Conservation (phyloP, 2,888 invertebrate species). For the Melangyna quadrimaculata region DNA sequence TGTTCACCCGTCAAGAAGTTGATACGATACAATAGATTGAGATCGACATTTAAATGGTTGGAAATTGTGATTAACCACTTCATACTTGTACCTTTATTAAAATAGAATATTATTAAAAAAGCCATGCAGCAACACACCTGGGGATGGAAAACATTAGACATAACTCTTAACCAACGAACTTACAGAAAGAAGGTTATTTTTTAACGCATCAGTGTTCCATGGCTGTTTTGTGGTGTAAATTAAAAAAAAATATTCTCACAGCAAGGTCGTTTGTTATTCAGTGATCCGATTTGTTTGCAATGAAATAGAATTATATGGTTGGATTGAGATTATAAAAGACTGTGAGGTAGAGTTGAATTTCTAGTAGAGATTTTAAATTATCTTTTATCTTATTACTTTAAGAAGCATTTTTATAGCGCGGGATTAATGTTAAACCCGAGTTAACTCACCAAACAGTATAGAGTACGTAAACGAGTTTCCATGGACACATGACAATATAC, state of each 20-base stretch:
- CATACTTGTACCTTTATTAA: not conserved
- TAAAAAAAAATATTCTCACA: constrained; percentile 45
- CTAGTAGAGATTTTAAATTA: not conserved
- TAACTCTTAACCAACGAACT: not conserved
- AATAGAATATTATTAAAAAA: constrained; percentile 33
- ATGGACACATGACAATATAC: too few relatives aligned
- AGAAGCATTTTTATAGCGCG: too few relatives aligned
- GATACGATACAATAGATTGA: constrained; percentile 5
- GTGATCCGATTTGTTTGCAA: constrained; percentile 9
- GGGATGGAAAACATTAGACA: not conserved
- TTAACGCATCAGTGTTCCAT: not conserved
- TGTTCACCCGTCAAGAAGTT: constrained; percentile 35
- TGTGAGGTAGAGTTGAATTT: not conserved
- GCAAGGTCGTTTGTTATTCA: constrained; percentile 32
- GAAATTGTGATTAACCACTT: constrained; percentile 43
- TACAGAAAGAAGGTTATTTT: constrained; percentile 31
- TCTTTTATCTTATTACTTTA: too few relatives aligned
- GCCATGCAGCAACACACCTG: constrained; percentile 15
- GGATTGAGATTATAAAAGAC: not conserved
- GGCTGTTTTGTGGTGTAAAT: constrained; percentile 41
- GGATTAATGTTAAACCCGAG: too few relatives aligned
- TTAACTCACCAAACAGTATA: too few relatives aligned
- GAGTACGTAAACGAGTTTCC: too few relatives aligned
- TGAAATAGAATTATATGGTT: not conserved
- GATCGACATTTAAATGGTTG: constrained; percentile 21